Evolutionary conservation across 2,797 vertebrate genomes (phyloP), one percentile per base, ranked within the genome.

Genomic region (Scyliorhinus canicula): DNA sequence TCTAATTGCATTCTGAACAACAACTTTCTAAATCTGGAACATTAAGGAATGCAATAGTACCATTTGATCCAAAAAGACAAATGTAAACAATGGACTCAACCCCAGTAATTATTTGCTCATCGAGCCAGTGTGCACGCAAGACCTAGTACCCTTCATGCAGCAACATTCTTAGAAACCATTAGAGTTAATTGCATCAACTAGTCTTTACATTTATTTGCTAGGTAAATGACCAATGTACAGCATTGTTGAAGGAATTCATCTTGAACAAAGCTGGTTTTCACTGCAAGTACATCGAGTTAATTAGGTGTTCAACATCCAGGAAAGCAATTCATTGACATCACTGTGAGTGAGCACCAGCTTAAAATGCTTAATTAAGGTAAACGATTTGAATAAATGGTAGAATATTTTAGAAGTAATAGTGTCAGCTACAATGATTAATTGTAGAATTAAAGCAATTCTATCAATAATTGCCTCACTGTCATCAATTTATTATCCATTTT

Each of bases 311-410:
- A 90, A n/a, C 52, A 90, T 90, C 57, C 16, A 60, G 86, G 28
- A 90, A 90, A 60, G 50, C 55, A 57, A 90, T 90, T 55, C 31
- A 57, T 57, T 90, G 52, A 90, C 86, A 90, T 60, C 86, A 90
- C 28, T 57, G 55, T 35, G 16, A 31, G 12, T 60, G 57, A 90
- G 57, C 57, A 90, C 52, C 12, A 90, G 52, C 55, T 60, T 90
- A 52, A 55, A 90, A 90, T 31, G n/a, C 35, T 90, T 55, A 60
- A 90, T 90, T 90, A 60, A 16, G 35, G 86, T 60, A 90, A 90
- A 90, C 4, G 4, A 26, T 55, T 90, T 60, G 52, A 90, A 90
- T 90, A 90, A 90, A 57, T 90, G 86, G 86, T n/a, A 60, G 52
- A 90, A 90, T 57, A 55, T 88, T 90, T 90, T 55, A 57, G 4